Percentiles rank a stretch among this genome's conserved stretches.
These are phyloP conservation scores for Stigmatopora nigra DNA, from an alignment of 2,113 vertebrate species.

Conservation along the genomic window DNA sequence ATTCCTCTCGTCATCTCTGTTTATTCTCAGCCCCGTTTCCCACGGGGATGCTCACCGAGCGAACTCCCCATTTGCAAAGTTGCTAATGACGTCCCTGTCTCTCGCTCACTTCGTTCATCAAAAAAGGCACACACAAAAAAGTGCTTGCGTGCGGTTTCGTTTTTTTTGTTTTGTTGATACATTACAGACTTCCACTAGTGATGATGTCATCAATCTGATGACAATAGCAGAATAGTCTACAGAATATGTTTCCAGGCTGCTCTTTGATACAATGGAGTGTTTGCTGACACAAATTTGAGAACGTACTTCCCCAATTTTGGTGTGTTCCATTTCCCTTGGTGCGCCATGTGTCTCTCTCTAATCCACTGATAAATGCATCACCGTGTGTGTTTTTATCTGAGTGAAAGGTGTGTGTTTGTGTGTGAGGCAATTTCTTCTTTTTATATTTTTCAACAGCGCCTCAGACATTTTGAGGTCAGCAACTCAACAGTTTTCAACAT, in stretches of 20 bases:
- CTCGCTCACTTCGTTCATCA: neutral
- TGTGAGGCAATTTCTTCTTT: neutral
- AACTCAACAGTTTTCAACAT: neutral
- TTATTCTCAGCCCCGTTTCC: slow-evolving; percentile 1
- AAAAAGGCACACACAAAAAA: neutral
- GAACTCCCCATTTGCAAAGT: slow-evolving; percentile 11
- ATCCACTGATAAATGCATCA: slow-evolving; percentile 15
- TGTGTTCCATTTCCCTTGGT: slow-evolving; percentile 4
- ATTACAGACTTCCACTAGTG: neutral
- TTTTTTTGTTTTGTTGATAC: slow-evolving; percentile 15
- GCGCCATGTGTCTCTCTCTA: slow-evolving; percentile 1
- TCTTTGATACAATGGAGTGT: neutral
- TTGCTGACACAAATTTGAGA: slow-evolving; percentile 3
- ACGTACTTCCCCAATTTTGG: neutral
- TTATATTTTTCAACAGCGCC: neutral
- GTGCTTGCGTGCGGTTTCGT: slow-evolving; percentile 1
- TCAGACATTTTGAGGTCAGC: slow-evolving; percentile 8
- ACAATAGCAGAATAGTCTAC: neutral
- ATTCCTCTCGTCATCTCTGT: slow-evolving; percentile 10
- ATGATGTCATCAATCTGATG: neutral
- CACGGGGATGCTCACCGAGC: neutral
- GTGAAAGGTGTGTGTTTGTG: neutral
- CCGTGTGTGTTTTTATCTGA: slow-evolving; percentile 3
- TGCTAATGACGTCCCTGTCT: neutral
- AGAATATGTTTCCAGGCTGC: neutral